These are phyloP conservation scores for Ptychoptera albimana DNA, from an alignment of 2,888 invertebrate species.

Conservation along the genomic window DNA sequence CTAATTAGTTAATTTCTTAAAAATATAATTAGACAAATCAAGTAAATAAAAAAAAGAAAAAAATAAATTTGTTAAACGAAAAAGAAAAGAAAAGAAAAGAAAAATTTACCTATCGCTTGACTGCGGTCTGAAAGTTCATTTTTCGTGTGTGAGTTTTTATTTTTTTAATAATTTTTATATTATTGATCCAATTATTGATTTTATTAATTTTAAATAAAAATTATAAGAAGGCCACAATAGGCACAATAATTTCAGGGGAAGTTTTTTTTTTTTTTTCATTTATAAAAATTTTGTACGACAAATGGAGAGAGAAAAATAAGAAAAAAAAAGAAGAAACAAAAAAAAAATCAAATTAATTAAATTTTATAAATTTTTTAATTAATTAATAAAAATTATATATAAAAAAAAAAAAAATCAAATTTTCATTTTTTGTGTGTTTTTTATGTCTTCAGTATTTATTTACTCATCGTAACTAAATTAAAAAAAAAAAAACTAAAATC, in stretches of 20 bases:
- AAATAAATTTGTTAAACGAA: background rate
- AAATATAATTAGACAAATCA: background rate
- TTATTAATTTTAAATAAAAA: constrained; percentile 12
- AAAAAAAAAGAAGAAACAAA: constrained; percentile 8
- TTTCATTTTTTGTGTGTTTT: too few species aligned
- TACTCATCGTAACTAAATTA: too few species aligned
- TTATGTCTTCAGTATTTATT: too few species aligned
- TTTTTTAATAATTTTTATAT: background rate
- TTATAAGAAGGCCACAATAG: constrained; percentile 5
- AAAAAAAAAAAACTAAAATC: too few species aligned
- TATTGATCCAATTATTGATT: constrained; percentile 13
- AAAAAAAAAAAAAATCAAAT: too few species aligned
- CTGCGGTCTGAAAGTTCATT: constrained; percentile 15
- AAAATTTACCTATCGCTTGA: constrained; percentile 19
- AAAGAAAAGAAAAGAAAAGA: background rate
- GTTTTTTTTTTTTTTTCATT: constrained; percentile 1
- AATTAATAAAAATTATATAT: too few species aligned
- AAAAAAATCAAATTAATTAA: constrained; percentile 4
- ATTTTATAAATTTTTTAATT: too few species aligned
- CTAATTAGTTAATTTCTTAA: background rate
- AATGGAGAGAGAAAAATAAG: background rate
- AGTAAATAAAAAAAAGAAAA: background rate
- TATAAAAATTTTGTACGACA: too few species aligned
- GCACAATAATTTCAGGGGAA: background rate
- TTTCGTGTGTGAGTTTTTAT: constrained; percentile 7